These are phyloP conservation scores for Bufo bufo DNA, from an alignment of 2,113 vertebrate genomes.

Conservation along the genomic window DNA sequence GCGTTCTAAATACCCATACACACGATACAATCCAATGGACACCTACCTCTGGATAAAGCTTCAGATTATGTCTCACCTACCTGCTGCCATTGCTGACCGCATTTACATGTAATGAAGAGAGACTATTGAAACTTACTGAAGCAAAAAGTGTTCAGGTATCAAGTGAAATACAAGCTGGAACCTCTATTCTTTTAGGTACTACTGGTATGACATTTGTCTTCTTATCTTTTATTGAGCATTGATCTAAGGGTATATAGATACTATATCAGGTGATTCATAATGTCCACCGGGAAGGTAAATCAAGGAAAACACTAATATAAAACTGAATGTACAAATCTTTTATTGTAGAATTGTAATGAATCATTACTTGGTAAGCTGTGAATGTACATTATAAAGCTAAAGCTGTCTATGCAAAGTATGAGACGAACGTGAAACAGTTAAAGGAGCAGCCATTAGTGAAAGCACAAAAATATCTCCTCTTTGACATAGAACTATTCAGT, in stretches of 20 bases:
- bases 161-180: not conserved
- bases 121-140: not conserved
- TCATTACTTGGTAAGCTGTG: not conserved
- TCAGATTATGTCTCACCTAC: constrained; percentile 81
- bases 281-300: not conserved
- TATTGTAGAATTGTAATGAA: not conserved
- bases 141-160: not conserved
- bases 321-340: not conserved
- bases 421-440: not conserved
- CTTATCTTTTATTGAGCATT: not conserved
- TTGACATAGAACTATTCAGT: not conserved
- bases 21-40: constrained; percentile 81
- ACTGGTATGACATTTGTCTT: not conserved
- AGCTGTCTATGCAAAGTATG: not conserved
- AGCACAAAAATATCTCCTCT: not conserved
- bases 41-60: constrained; percentile 81
- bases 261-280: not conserved
- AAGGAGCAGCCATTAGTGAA: not conserved
- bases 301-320: not conserved
- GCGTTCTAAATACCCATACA: constrained; percentile 72
- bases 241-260: not conserved
- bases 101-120: constrained; percentile 70
- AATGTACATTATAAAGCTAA: not conserved
- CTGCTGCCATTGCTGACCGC: constrained; percentile 76
- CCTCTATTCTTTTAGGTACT: not conserved